phyloP scores from a whole-genome alignment of 1,140 invertebrate genomes.

The Aethina tumida region DNA sequence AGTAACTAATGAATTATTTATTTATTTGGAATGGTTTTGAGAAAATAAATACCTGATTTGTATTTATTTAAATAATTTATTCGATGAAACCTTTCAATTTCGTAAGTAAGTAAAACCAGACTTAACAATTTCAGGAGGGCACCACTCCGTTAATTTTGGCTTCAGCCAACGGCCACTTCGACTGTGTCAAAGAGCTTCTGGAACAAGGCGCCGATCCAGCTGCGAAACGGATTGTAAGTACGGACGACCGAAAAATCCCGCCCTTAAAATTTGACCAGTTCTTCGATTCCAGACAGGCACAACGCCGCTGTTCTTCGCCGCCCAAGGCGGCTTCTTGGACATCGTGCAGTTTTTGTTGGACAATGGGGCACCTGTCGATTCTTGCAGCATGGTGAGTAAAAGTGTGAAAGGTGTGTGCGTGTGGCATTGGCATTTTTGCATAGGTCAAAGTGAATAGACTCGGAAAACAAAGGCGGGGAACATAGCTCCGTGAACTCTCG shows the following conservation, averaged over 20 bases:
- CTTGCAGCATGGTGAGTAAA: conserved; percentile 68
- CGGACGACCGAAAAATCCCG: conserved; percentile 4
- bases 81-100: no score
- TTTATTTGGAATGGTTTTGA: no score
- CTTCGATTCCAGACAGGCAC: conserved; percentile 68
- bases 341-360: conserved; percentile 67
- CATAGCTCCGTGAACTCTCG: no score
- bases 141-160: conserved; percentile 86
- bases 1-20: no score
- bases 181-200: conserved; percentile 76
- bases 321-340: conserved; percentile 81
- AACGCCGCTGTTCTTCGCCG: conserved; percentile 82
- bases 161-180: conserved; percentile 77
- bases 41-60: no score
- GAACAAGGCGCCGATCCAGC: conserved; percentile 82
- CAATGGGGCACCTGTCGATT: conserved; percentile 66
- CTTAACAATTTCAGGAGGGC: conserved; percentile 58
- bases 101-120: neutral
- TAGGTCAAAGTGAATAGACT: no score
- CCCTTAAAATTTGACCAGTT: neutral
- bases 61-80: no score
- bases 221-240: conserved; percentile 64
- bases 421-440: no score
- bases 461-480: no score
- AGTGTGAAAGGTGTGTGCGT: no score